Percentiles rank a stretch among this genome's conserved stretches.
Evolutionary conservation across 2,113 vertebrate species (phyloP).

Genomic region (Cephalopholis sonnerati): DNA sequence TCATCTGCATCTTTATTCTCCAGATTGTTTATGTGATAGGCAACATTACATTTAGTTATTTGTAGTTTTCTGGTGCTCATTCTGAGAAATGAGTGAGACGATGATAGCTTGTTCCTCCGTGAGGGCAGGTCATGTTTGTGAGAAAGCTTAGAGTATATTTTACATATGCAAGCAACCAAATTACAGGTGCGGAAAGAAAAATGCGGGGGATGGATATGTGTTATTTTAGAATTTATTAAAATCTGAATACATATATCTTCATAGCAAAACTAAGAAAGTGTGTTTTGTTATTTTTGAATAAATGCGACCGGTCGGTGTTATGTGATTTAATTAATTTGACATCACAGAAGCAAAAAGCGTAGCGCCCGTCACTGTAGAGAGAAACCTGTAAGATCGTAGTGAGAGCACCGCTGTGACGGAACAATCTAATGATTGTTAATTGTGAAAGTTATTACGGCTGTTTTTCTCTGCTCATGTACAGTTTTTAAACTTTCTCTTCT

Average conservation of each 20-base stretch:
- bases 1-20: neutral
- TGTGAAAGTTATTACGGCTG: neutral
- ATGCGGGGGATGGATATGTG: neutral
- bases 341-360: neutral
- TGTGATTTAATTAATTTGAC: neutral
- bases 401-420: neutral
- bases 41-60: neutral
- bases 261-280: neutral
- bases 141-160: neutral
- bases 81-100: neutral
- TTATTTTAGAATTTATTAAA: neutral
- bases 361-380: neutral
- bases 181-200: neutral
- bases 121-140: neutral
- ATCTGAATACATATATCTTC: neutral
- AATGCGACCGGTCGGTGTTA: neutral
- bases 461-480: neutral
- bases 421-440: neutral
- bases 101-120: neutral
- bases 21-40: neutral
- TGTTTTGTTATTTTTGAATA: neutral
- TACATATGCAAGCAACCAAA: neutral
- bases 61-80: neutral
- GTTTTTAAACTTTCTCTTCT: neutral
- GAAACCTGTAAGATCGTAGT: neutral